Percentiles rank a stretch among this genome's conserved stretches.
These are phyloP conservation scores for Porphyrio hochstetteri DNA, from an alignment of 2,113 vertebrate genomes.

Conservation along the genomic window DNA sequence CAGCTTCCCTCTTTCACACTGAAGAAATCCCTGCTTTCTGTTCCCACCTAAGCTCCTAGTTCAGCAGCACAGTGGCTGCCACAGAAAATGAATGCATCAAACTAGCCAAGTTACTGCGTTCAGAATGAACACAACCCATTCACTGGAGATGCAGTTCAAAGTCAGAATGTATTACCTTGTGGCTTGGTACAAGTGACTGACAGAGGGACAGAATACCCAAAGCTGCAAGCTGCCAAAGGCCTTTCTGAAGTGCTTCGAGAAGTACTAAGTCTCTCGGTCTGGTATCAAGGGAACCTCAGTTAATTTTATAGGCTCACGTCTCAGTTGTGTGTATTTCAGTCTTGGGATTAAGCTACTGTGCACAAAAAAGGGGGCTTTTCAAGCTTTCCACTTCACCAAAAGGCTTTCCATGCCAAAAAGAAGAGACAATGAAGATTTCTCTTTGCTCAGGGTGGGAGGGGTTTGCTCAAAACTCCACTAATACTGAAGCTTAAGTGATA, in stretches of 20 bases:
- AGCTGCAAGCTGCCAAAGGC: neutral
- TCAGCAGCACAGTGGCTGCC: neutral
- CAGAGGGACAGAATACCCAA: neutral
- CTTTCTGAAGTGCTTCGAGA: neutral
- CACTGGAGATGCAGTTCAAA: neutral
- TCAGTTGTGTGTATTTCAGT: neutral
- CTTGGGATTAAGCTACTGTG: neutral
- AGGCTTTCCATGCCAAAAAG: neutral
- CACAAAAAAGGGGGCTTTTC: neutral
- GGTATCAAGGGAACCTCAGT: neutral
- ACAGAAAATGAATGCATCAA: neutral
- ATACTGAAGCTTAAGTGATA: slow-evolving; percentile 11
- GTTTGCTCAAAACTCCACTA: slow-evolving; percentile 28
- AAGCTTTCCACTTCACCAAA: slow-evolving; percentile 1
- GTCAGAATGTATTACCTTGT: neutral
- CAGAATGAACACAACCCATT: neutral
- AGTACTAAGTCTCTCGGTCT: neutral
- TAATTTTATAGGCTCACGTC: neutral
- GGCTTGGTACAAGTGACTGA: neutral
- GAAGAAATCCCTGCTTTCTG: neutral
- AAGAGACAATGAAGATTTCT: neutral
- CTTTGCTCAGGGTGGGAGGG: neutral
- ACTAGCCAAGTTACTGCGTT: neutral
- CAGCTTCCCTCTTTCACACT: neutral
- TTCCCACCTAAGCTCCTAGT: neutral